Evolutionary conservation across 2,797 vertebrate genomes (phyloP), one percentile per base, ranked within the genome.

Genomic region (Buphagus erythrorhynchus): DNA sequence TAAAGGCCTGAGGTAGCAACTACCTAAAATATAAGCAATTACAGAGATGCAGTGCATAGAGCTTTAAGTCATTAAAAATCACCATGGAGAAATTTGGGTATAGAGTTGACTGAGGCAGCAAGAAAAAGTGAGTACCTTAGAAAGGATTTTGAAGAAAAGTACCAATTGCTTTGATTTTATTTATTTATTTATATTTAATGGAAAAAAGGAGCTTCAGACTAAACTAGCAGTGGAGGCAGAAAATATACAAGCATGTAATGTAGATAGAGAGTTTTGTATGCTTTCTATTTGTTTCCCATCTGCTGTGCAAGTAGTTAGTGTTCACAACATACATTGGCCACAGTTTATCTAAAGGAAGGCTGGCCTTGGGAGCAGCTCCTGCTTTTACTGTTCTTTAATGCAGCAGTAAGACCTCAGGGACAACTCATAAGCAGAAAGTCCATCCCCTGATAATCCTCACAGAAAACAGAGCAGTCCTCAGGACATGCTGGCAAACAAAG

Each of bases 21-120:
- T 75, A 31, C 57, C 83, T 86, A 86, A 79, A 94, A 82, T 58
- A 88, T 13, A 67, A 33, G 43, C 67, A 84, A 29, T 90, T 80
- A 93, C 7, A 42, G 83, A 73, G 87, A 59, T 19, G 12, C 10
- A 62, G 49, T 36, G 29, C 33, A 49, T 10, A 55, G 86, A 58
- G 49, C 21, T 83, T 91, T 49, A 82, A 29, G 46, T 78, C 46
- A 87, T 84, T 94, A 92, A 88, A 95, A 95, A 81, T 89, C 62
- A 65, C 51, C 43, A 29, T 29, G 24, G 22, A 22, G 66, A 95
- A 93, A 94, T 55, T 25, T 57, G 31, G 28, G 16, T 25, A 61
- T 36, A 71, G 28, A 2, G 49, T 66, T 48, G 80, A 90, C 52
- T 18, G 25, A 95, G 54, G 59, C 45, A 42, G 18, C n/a, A 95